A percentile compares a stretch with the other conserved stretches of the same genome.
These are phyloP conservation scores for Microtus californicus DNA, from an alignment of 2,797 vertebrate species.

Conservation along the genomic window DNA sequence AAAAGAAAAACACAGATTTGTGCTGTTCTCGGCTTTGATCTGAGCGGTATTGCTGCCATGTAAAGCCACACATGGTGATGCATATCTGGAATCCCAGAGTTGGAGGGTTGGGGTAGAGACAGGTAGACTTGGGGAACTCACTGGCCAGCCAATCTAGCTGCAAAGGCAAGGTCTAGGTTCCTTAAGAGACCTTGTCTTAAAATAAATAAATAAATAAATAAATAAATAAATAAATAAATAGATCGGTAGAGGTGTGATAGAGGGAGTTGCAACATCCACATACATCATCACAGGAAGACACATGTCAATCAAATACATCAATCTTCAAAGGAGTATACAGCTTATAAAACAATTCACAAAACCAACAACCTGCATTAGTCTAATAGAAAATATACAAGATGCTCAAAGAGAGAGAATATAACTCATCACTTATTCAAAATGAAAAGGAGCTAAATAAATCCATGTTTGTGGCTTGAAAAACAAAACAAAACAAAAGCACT, in stretches of 20 bases:
- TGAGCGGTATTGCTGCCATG: background rate
- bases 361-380: background rate
- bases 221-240: background rate
- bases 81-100: background rate
- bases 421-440: background rate
- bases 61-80: background rate
- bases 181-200: background rate
- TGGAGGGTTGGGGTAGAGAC: background rate
- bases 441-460: constrained; percentile 45
- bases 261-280: background rate
- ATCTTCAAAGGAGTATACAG: background rate
- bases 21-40: background rate
- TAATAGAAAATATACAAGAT: background rate
- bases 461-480: background rate
- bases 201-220: background rate
- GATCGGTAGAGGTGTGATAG: background rate
- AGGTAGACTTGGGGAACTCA: too few relatives aligned
- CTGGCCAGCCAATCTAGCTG: background rate
- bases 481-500: background rate
- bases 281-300: background rate
- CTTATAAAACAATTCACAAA: constrained; percentile 5
- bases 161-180: background rate
- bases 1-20: background rate
- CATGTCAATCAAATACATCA: background rate
- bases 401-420: background rate